These are phyloP conservation scores for Oligia strigilis DNA, from an alignment of 2,888 invertebrate species.

Conservation along the genomic window DNA sequence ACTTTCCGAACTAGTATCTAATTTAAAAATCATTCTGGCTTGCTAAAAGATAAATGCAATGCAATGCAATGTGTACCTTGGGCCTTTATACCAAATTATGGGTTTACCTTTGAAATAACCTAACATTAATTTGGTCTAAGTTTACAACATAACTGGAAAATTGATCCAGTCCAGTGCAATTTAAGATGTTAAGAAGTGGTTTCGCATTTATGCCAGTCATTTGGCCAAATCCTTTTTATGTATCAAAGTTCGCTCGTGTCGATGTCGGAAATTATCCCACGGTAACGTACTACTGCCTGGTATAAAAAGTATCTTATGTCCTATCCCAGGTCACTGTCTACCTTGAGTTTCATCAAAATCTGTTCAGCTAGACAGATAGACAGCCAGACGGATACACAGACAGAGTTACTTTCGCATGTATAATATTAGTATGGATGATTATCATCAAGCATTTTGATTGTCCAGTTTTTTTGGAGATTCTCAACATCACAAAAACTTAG, in stretches of 20 bases:
- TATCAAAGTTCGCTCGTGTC: background rate
- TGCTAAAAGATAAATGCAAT: background rate
- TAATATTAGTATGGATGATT: background rate
- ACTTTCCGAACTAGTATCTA: too few species aligned
- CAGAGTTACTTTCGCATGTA: too few species aligned
- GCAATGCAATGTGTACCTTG: too few species aligned
- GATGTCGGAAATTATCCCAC: too few species aligned
- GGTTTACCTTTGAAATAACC: slow-evolving; percentile 4
- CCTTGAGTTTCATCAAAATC: too few species aligned
- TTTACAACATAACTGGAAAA: slow-evolving; percentile 19
- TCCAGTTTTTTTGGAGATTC: background rate
- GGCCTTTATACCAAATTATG: background rate
- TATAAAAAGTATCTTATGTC: too few species aligned
- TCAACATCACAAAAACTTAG: background rate
- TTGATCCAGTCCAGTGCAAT: slow-evolving; percentile 27
- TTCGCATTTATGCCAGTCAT: background rate
- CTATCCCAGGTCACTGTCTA: too few species aligned
- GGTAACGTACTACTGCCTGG: too few species aligned
- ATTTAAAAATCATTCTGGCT: background rate
- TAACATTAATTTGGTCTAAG: slow-evolving; percentile 10
- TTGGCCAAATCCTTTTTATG: background rate
- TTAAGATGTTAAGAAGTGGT: slow-evolving; percentile 27
- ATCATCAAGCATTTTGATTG: background rate
- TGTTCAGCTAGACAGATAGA: too few species aligned
- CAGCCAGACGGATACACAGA: too few species aligned